Conservation (phyloP, 2,797 vertebrate species). For the Neomorphus geoffroyi region DNA sequence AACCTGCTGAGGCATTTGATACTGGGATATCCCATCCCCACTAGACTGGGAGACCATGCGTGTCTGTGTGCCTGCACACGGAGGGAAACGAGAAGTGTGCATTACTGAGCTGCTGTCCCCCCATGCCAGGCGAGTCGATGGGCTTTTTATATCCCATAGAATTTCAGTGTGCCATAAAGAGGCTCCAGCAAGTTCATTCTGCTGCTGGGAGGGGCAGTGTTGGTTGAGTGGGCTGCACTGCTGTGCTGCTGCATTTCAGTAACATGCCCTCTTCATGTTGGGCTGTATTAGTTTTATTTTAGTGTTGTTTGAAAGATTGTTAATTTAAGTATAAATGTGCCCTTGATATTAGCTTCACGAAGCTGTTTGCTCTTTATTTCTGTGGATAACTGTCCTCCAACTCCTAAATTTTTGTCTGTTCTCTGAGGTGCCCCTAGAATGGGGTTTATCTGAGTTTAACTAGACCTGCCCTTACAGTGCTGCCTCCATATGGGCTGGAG, state of each 20-base stretch:
- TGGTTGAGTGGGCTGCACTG: neutral
- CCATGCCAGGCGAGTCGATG: constrained; percentile 57
- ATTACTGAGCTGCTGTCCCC: constrained; percentile 22
- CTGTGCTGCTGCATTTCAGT: neutral
- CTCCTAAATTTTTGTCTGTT: neutral
- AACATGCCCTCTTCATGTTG: neutral
- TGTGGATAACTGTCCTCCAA: neutral
- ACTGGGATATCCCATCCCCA: neutral
- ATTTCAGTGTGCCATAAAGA: neutral
- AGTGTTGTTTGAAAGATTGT: neutral
- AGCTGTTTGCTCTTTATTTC: neutral
- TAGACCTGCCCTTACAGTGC: neutral
- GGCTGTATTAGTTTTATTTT: neutral
- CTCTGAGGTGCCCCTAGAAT: neutral
- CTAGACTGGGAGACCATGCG: neutral
- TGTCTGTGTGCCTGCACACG: neutral
- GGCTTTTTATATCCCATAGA: constrained; percentile 71
- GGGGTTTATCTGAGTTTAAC: neutral
- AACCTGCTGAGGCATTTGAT: neutral
- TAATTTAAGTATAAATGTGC: neutral
- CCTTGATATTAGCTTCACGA: neutral
- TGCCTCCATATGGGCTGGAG: neutral
- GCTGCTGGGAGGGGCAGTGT: neutral
- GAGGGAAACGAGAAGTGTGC: neutral
- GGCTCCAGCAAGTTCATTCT: neutral